Evolutionary conservation across 2,113 vertebrate species (phyloP).

Genomic region (Thalassarche chlororhynchos): DNA sequence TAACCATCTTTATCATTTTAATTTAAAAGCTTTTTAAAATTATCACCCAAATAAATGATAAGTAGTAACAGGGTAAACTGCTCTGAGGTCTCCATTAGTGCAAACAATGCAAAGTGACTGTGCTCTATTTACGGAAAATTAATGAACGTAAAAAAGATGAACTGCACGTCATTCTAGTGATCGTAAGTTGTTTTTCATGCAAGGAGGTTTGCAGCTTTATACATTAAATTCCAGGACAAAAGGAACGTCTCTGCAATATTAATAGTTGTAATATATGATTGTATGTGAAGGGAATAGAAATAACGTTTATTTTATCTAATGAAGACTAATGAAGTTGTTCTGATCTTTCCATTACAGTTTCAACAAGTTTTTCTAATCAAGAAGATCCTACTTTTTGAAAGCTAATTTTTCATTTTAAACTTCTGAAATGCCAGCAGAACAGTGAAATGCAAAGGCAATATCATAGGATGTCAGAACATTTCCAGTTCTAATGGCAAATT

Average conservation of each 20-base stretch:
- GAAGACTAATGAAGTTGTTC: slow-evolving; percentile 66
- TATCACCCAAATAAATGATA: slow-evolving; percentile 31
- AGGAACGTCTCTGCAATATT: slow-evolving; percentile 42
- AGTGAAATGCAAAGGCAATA: background rate
- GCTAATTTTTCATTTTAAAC: slow-evolving; percentile 32
- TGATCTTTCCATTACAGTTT: slow-evolving; percentile 55
- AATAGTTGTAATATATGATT: slow-evolving; percentile 52
- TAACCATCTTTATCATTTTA: slow-evolving; percentile 45
- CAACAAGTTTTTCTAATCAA: slow-evolving; percentile 30
- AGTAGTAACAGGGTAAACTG: slow-evolving; percentile 21
- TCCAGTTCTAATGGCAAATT: background rate
- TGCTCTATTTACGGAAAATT: slow-evolving; percentile 48
- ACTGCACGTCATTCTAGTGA: background rate
- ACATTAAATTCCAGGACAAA: slow-evolving; percentile 45
- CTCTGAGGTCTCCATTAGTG: slow-evolving; percentile 47
- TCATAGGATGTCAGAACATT: background rate
- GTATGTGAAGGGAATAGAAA: slow-evolving; percentile 59
- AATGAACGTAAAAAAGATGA: slow-evolving; percentile 53
- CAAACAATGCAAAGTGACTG: slow-evolving; percentile 28
- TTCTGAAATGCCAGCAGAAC: slow-evolving; percentile 7
- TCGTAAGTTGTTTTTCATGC: slow-evolving; percentile 55
- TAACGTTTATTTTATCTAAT: slow-evolving; percentile 67
- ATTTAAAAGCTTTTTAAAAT: slow-evolving; percentile 64
- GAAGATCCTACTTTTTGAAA: slow-evolving; percentile 17
- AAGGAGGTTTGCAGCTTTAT: slow-evolving; percentile 24